Conservation (phyloP, 2,113 vertebrate genomes). For the Maccullochella peelii region DNA sequence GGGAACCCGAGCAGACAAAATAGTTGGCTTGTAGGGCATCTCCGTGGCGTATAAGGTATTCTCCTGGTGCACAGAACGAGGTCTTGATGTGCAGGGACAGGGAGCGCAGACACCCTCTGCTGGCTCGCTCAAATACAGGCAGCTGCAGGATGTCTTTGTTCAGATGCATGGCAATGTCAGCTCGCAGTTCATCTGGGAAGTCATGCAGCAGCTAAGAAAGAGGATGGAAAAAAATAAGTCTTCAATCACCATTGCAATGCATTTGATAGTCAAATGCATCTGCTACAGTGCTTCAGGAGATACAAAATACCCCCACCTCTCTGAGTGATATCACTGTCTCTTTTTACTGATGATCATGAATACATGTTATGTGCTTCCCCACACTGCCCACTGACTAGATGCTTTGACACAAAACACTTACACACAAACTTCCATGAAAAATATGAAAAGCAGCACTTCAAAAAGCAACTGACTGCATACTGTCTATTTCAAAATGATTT, state of each 20-base stretch:
- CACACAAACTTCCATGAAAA: not conserved
- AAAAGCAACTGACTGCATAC: not conserved
- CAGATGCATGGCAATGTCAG: slow-evolving; percentile 96
- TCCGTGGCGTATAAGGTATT: slow-evolving; percentile 93
- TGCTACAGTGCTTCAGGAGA: not conserved
- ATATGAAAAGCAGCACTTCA: not conserved
- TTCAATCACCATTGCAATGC: not conserved
- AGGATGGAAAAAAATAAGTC: not conserved
- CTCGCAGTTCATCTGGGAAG: slow-evolving; percentile 95
- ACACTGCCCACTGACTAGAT: not conserved
- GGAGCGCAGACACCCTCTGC: slow-evolving; percentile 94
- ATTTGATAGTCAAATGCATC: not conserved
- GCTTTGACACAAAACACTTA: not conserved
- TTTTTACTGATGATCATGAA: not conserved
- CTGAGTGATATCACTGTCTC: not conserved
- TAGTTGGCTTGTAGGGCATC: slow-evolving; percentile 95
- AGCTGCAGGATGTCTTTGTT: slow-evolving; percentile 98
- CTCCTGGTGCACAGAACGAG: slow-evolving; percentile 94
- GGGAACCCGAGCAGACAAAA: slow-evolving; percentile 94
- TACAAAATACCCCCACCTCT: not conserved
- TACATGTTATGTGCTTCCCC: no score
- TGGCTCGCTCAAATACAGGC: slow-evolving; percentile 91
- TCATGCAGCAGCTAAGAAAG: slow-evolving; percentile 90
- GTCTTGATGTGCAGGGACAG: slow-evolving; percentile 97
- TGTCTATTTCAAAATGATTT: not conserved